phyloP scores from a whole-genome alignment of 2,888 invertebrate genomes.

The Scaeva pyrastri region DNA sequence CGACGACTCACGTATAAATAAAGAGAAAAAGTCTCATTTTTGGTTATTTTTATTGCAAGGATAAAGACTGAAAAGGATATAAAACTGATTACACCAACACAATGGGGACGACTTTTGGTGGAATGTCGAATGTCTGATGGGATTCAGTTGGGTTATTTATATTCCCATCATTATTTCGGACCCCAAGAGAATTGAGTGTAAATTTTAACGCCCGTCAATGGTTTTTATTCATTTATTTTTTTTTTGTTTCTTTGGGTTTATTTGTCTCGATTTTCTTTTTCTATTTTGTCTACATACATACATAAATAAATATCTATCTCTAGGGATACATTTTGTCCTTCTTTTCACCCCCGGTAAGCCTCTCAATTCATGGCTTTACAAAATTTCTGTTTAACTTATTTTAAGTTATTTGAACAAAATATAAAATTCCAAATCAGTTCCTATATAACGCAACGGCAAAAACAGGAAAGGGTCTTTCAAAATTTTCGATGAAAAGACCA shows the following conservation, averaged over 20 bases:
- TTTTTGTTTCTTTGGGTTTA: background rate
- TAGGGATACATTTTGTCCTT: background rate
- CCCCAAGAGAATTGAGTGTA: slow-evolving; percentile 34
- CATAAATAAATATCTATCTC: background rate
- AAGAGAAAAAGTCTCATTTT: slow-evolving; percentile 15
- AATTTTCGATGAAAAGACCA: slow-evolving; percentile 2
- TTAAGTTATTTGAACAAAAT: background rate
- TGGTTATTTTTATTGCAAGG: slow-evolving; percentile 18
- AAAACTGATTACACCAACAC: slow-evolving; percentile 23
- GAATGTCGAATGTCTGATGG: background rate
- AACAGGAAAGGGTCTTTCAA: background rate
- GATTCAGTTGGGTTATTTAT: background rate
- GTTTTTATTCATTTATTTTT: background rate
- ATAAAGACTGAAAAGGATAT: slow-evolving; percentile 4
- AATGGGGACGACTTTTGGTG: background rate
- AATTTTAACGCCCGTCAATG: slow-evolving; percentile 35
- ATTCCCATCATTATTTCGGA: background rate
- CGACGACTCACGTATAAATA: background rate
- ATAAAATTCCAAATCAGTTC: slow-evolving; percentile 22
- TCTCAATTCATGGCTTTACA: background rate
- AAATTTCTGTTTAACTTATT: background rate
- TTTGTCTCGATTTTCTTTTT: slow-evolving; percentile 12
- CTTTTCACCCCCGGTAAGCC: too few relatives aligned
- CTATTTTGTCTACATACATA: background rate
- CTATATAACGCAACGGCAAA: too few relatives aligned